Evolutionary conservation across 1,140 invertebrate species (phyloP).

Genomic region (Lutraria rhynchaena): DNA sequence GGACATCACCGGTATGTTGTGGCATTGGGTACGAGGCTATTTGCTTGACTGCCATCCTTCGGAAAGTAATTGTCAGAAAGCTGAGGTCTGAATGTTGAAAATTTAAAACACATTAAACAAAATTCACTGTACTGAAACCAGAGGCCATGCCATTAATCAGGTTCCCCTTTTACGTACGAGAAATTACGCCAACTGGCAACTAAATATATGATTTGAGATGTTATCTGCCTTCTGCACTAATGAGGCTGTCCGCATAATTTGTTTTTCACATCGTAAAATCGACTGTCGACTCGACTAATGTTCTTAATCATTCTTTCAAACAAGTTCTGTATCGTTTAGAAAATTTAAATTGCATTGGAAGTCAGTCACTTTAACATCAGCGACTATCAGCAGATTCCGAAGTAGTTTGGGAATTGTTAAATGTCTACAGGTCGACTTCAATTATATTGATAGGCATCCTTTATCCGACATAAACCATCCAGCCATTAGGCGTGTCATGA

Average conservation of each 20-base stretch:
- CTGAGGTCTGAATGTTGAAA: conserved; percentile 25
- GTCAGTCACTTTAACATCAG: no score
- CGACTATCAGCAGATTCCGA: no score
- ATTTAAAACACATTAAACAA: conserved; percentile 47
- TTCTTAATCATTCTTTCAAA: no score
- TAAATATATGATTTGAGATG: conserved; percentile 33
- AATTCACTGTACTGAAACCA: conserved; percentile 34
- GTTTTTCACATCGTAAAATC: conserved; percentile 27
- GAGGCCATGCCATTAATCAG: conserved; percentile 27
- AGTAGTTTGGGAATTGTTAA: no score
- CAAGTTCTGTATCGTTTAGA: no score
- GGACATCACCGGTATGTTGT: no score
- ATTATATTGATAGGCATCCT: no score
- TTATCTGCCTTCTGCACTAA: conserved; percentile 28
- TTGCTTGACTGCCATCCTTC: conserved; percentile 8
- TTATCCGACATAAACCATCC: no score
- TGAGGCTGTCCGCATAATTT: conserved; percentile 42
- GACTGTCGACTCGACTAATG: not conserved
- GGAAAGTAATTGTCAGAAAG: conserved; percentile 23
- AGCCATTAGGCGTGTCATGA: no score
- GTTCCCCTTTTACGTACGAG: not conserved
- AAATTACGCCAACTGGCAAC: conserved; percentile 40
- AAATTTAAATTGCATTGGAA: no score
- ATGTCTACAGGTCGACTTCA: no score
- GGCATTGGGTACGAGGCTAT: no score